Percentiles rank a stretch among this genome's conserved stretches.
Conservation (phyloP, 2,113 vertebrate genomes). For the Peromyscus leucopus region DNA sequence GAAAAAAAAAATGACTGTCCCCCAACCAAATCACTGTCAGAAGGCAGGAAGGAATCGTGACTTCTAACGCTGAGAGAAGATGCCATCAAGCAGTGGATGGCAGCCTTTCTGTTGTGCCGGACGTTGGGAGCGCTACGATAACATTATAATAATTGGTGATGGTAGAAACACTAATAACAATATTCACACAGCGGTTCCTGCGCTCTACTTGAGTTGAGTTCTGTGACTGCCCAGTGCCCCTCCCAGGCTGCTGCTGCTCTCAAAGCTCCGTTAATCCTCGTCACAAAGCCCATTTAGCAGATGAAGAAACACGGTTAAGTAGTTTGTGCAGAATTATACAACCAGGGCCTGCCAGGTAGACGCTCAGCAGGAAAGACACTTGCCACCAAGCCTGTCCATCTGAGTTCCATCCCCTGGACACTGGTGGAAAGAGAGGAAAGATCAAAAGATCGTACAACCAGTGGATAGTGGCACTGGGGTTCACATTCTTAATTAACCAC, state of each 20-base stretch:
- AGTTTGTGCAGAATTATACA: constrained; percentile 23
- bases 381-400: not conserved
- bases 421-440: not conserved
- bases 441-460: not conserved
- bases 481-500: constrained; percentile 16
- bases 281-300: not conserved
- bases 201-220: not conserved
- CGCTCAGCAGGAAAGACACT: not conserved
- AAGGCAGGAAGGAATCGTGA: constrained; percentile 7
- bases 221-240: not conserved
- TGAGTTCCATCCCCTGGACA: not conserved
- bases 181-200: not conserved
- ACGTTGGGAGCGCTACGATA: not conserved
- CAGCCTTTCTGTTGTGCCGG: not conserved
- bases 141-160: not conserved
- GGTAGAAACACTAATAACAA: constrained; percentile 14
- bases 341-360: not conserved
- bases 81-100: not conserved
- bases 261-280: not conserved
- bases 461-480: not conserved
- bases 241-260: not conserved
- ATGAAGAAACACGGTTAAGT: constrained; percentile 24
- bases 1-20: not conserved
- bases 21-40: not conserved
- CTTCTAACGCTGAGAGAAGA: constrained; percentile 1